phyloP scores from a whole-genome alignment of 2,888 invertebrate genomes.

The Aspidiotus destructor region DNA sequence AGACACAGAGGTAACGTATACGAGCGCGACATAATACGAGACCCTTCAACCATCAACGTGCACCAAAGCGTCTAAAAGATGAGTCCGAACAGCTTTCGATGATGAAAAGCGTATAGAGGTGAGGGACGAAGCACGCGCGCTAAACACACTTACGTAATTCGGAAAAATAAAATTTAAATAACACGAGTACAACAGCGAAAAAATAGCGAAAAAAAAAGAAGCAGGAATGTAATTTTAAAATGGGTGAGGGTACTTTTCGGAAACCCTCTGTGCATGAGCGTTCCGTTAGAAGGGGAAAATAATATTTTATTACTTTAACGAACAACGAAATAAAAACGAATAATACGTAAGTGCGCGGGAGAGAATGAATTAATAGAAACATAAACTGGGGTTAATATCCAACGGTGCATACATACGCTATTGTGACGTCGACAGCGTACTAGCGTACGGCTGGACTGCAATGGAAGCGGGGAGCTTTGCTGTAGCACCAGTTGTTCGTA shows the following conservation, averaged over 20 bases:
- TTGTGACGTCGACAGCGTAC: conserved; percentile 17
- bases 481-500: conserved; percentile 1
- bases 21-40: too few relatives aligned
- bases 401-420: conserved; percentile 32
- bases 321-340: conserved; percentile 26
- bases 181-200: background rate
- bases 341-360: conserved; percentile 30
- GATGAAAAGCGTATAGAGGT: too few relatives aligned
- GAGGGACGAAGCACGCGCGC: too few relatives aligned
- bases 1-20: too few relatives aligned
- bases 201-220: background rate
- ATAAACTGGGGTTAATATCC: conserved; percentile 33
- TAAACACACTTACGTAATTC: background rate
- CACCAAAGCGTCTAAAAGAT: too few relatives aligned
- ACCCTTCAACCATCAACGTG: too few relatives aligned
- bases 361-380: conserved; percentile 31
- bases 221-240: conserved; percentile 1
- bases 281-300: conserved; percentile 27
- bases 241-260: conserved; percentile 14
- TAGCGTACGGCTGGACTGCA: background rate
- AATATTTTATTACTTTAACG: conserved; percentile 31
- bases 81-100: too few relatives aligned
- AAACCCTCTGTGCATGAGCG: conserved; percentile 11
- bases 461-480: conserved; percentile 7
- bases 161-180: conserved; percentile 4